A percentile compares a stretch with the other conserved stretches of the same genome.
Conservation (phyloP, 2,113 vertebrate species). For the Naja naja region DNA sequence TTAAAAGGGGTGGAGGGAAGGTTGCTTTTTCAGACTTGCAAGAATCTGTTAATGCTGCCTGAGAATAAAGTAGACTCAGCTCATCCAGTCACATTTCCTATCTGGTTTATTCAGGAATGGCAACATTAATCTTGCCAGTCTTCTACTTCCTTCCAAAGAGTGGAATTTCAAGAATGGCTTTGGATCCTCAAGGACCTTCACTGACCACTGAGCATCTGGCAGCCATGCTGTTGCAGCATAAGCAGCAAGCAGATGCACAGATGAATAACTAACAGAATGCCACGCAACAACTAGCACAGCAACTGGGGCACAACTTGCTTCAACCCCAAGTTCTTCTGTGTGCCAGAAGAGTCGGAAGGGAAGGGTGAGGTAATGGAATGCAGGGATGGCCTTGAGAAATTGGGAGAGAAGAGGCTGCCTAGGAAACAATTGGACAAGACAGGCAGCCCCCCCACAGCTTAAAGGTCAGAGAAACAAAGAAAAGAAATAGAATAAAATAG, state of each 20-base stretch:
- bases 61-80: neutral
- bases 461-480: neutral
- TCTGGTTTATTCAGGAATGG: neutral
- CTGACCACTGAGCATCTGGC: neutral
- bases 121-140: neutral
- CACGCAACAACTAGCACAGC: neutral
- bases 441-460: neutral
- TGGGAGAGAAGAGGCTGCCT: neutral
- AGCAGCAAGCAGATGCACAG: neutral
- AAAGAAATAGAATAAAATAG: too few relatives aligned
- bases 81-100: neutral
- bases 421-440: neutral
- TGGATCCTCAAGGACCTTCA: neutral
- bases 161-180: neutral
- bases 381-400: neutral
- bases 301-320: neutral
- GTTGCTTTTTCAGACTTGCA: neutral
- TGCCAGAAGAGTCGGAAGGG: neutral
- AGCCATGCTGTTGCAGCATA: neutral
- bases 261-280: neutral
- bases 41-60: neutral
- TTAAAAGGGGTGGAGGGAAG: neutral
- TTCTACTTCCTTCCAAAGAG: neutral
- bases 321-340: neutral
- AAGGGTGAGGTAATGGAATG: neutral